A percentile compares a stretch with the other conserved stretches of the same genome.
phyloP scores from a whole-genome alignment of 1,140 invertebrate species.

The Campodea augens region DNA sequence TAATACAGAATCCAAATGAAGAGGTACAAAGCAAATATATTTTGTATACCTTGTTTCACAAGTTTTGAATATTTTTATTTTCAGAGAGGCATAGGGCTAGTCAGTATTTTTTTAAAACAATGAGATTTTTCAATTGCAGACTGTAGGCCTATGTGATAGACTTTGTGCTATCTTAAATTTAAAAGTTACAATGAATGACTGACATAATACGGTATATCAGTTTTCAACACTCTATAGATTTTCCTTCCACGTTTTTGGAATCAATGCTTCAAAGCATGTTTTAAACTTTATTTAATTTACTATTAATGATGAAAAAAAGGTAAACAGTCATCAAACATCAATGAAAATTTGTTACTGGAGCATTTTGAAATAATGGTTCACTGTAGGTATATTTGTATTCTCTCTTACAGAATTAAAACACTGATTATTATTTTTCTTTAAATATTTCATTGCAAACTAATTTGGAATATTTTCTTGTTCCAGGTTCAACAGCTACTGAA shows the following conservation, averaged over 20 bases:
- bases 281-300: no score
- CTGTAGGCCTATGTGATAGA: not conserved
- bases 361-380: no score
- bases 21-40: constrained; percentile 37
- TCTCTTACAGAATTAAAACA: constrained; percentile 1
- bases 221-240: no score
- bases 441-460: constrained; percentile 10
- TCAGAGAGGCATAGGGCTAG: no score
- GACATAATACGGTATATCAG: no score
- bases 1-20: constrained; percentile 48
- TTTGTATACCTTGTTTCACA: not conserved
- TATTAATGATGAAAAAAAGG: no score
- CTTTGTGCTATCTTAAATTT: not conserved
- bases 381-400: constrained; percentile 5
- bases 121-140: not conserved
- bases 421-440: constrained; percentile 5
- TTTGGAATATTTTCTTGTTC: constrained; percentile 20
- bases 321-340: no score
- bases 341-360: no score
- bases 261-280: no score
- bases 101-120: not conserved
- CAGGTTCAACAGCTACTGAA: constrained; percentile 65
- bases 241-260: no score
- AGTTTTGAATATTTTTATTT: no score
- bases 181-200: no score